These are phyloP conservation scores for Taenioides sp. DNA, from an alignment of 2,797 vertebrate species.

Conservation along the genomic window DNA sequence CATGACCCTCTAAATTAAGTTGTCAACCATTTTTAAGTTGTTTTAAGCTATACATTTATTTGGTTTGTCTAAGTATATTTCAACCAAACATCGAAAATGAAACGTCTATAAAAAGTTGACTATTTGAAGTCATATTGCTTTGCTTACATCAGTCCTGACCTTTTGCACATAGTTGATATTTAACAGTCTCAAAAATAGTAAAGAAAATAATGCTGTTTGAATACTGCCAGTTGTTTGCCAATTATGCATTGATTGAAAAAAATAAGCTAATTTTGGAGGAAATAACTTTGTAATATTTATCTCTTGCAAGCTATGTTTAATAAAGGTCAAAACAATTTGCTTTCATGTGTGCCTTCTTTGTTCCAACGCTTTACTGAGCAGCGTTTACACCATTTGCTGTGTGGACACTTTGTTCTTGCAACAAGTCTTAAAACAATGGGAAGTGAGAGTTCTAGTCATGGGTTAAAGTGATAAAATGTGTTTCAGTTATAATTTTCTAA, in stretches of 20 bases:
- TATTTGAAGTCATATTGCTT: conserved; percentile 43
- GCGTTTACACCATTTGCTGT: not conserved
- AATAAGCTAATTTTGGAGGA: conserved; percentile 98
- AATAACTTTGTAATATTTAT: conserved; percentile 99
- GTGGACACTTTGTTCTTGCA: conserved; percentile 3
- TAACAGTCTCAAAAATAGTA: conserved; percentile 87
- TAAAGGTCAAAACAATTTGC: conserved; percentile 98
- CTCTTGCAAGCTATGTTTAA: conserved; percentile 99
- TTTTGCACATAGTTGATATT: conserved; percentile 94
- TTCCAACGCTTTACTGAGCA: no score
- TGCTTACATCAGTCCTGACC: conserved; percentile 83
- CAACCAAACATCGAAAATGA: conserved; percentile 57
- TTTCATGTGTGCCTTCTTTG: conserved; percentile 66
- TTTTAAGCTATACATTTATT: conserved; percentile 43
- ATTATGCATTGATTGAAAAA: conserved; percentile 92
- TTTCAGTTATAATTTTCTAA: not conserved
- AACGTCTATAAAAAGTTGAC: conserved; percentile 54
- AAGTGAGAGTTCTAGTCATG: not conserved
- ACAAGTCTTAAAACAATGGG: not conserved
- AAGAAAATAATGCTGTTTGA: conserved; percentile 88
- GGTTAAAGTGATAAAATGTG: not conserved
- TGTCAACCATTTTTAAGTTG: conserved; percentile 17
- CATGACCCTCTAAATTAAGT: conserved; percentile 5
- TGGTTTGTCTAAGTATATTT: conserved; percentile 62
- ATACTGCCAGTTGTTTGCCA: conserved; percentile 89